Percentiles rank a stretch among this genome's conserved stretches.
Conservation (phyloP, 1,140 invertebrate species). For the Thrips palmi region DNA sequence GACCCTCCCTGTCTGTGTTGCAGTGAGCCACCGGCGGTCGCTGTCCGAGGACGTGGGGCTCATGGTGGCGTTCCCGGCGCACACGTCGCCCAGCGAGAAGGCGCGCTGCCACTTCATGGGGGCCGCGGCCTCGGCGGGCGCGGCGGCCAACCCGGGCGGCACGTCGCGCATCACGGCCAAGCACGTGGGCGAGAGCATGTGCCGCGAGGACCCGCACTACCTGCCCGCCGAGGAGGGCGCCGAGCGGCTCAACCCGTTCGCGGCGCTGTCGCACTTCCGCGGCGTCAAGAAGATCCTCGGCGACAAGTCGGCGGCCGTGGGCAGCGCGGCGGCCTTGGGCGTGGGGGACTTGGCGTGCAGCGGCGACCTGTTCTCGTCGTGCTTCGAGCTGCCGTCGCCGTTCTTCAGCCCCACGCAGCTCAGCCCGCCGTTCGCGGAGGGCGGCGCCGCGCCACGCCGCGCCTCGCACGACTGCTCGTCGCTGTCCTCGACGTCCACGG, state of each 20-base stretch:
- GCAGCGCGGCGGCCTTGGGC: conserved; percentile 15
- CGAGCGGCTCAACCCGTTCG: conserved; percentile 42
- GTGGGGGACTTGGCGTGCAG: conserved; percentile 18
- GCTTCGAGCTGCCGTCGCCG: conserved; percentile 49
- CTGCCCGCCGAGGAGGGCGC: conserved; percentile 28
- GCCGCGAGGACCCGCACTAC: conserved; percentile 59
- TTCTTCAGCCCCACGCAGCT: too few species aligned
- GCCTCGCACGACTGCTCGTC: too few species aligned
- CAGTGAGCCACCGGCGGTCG: conserved; percentile 42
- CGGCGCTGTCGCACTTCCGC: conserved; percentile 38
- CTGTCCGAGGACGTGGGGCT: conserved; percentile 47
- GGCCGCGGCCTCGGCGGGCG: conserved; percentile 13
- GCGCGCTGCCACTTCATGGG: conserved; percentile 44
- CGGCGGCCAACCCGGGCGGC: too few species aligned
- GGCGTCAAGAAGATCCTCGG: conserved; percentile 64
- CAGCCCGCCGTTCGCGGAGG: too few species aligned
- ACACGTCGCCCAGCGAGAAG: conserved; percentile 43
- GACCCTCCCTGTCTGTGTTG: too few species aligned
- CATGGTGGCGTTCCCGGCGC: conserved; percentile 28
- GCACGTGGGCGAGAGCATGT: conserved; percentile 55
- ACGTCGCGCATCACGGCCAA: conserved; percentile 25
- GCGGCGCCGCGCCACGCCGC: too few species aligned
- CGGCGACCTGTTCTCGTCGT: conserved; percentile 46
- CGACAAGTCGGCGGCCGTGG: conserved; percentile 16
- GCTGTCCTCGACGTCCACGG: too few species aligned